Conservation (phyloP, 2,888 invertebrate species). For the Tachina lurida region DNA sequence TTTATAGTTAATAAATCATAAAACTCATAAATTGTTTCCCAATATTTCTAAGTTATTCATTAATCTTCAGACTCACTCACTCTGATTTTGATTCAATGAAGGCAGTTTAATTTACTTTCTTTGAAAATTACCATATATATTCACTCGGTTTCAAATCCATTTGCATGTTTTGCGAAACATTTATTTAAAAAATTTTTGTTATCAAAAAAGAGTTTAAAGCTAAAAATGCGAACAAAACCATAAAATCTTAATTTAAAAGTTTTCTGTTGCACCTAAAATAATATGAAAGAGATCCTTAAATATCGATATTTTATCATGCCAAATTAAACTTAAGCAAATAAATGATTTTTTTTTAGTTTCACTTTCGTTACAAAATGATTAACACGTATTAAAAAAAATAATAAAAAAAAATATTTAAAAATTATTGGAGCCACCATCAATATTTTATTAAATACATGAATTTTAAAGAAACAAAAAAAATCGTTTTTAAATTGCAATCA, state of each 20-base stretch:
- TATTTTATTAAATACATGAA: constrained; percentile 1
- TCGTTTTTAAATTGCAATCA: constrained; percentile 57
- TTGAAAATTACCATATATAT: neutral
- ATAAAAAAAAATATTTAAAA: neutral
- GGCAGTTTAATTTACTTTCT: constrained; percentile 25
- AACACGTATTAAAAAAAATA: neutral
- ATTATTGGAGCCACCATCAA: neutral
- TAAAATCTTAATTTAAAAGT: constrained; percentile 25
- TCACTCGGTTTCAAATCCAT: neutral
- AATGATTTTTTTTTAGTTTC: constrained; percentile 30
- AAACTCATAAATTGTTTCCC: too few relatives aligned
- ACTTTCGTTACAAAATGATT: constrained; percentile 47
- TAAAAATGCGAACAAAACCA: neutral
- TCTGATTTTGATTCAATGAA: neutral
- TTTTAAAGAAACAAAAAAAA: neutral
- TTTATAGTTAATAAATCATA: too few relatives aligned
- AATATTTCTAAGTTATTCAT: neutral
- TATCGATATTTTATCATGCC: constrained; percentile 55
- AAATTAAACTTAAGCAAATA: constrained; percentile 59
- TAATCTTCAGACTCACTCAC: constrained; percentile 25
- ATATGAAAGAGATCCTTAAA: constrained; percentile 24
- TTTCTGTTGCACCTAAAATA: neutral
- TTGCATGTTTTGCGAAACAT: too few relatives aligned
- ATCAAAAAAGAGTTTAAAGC: neutral
- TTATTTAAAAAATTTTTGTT: too few relatives aligned